Percentiles rank a stretch among this genome's conserved stretches.
phyloP scores from a whole-genome alignment of 1,140 invertebrate species.

The Bursaphelenchus mucronatus region DNA sequence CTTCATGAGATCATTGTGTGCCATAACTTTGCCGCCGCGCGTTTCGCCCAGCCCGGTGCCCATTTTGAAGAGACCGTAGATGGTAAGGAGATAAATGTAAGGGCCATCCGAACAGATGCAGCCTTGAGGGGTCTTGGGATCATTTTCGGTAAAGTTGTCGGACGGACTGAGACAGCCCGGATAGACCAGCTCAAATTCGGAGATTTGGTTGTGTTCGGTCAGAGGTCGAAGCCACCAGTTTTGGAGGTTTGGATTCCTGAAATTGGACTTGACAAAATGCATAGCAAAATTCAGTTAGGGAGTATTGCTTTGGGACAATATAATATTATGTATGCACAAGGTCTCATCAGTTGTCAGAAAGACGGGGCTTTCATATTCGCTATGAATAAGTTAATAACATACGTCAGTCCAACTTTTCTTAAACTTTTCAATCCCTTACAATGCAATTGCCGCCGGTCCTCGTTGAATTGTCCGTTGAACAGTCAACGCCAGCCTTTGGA shows the following conservation, averaged over 20 bases:
- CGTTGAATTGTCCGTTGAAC: slow-evolving; percentile 27
- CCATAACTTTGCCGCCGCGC: slow-evolving; percentile 48
- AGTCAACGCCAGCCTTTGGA: slow-evolving; percentile 29
- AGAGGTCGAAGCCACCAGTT: slow-evolving; percentile 20
- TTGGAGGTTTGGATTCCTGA: no score
- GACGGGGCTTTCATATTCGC: not conserved
- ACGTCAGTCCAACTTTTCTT: slow-evolving; percentile 1
- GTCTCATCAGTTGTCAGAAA: no score
- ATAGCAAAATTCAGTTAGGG: not conserved
- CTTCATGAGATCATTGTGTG: slow-evolving; percentile 44
- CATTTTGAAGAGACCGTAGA: slow-evolving; percentile 54
- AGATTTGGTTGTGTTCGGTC: slow-evolving; percentile 29
- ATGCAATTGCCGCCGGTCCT: slow-evolving; percentile 1
- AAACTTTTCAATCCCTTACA: no score
- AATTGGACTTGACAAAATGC: no score
- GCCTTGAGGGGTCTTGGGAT: slow-evolving; percentile 15
- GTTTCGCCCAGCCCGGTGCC: slow-evolving; percentile 57
- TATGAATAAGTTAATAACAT: slow-evolving; percentile 5
- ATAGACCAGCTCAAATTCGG: slow-evolving; percentile 38
- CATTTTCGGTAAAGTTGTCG: slow-evolving; percentile 7
- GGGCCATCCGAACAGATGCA: slow-evolving; percentile 37
- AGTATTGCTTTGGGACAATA: no score
- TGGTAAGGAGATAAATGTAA: slow-evolving; percentile 51
- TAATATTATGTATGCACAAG: no score
- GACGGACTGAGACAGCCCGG: slow-evolving; percentile 28